Evolutionary conservation across 2,113 vertebrate genomes (phyloP).

Genomic region (Gobio gobio): DNA sequence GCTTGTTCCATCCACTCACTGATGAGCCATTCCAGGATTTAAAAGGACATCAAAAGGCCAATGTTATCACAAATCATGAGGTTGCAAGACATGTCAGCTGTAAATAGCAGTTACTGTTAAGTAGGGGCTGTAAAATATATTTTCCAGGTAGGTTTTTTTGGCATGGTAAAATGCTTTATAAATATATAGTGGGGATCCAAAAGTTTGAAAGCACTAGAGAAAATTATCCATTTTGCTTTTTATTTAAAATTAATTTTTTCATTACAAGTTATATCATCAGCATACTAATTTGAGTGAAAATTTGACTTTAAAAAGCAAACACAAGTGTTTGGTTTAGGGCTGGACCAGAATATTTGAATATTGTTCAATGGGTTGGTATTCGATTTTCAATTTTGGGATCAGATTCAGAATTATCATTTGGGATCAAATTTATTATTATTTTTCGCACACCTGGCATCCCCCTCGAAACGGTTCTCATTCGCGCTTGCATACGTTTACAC

Average conservation of each 20-base stretch:
- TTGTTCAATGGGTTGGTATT: too few relatives aligned
- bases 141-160: conserved; percentile 1
- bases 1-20: conserved; percentile 22
- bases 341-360: too few relatives aligned
- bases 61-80: not conserved
- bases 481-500: too few relatives aligned
- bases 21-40: conserved; percentile 23
- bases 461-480: too few relatives aligned
- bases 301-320: not conserved
- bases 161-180: not conserved
- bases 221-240: not conserved
- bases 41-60: conserved; percentile 5
- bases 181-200: not conserved
- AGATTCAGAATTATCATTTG: too few relatives aligned
- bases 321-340: not conserved
- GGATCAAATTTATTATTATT: too few relatives aligned
- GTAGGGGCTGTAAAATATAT: not conserved
- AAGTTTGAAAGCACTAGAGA: not conserved
- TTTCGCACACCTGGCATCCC: too few relatives aligned
- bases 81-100: conserved; percentile 4
- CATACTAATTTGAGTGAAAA: too few relatives aligned
- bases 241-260: too few relatives aligned
- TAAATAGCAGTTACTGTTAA: not conserved
- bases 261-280: too few relatives aligned
- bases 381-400: too few relatives aligned